Percentiles rank a stretch among this genome's conserved stretches.
Evolutionary conservation across 2,113 vertebrate species (phyloP).

Genomic region (Leucopsar rothschildi): DNA sequence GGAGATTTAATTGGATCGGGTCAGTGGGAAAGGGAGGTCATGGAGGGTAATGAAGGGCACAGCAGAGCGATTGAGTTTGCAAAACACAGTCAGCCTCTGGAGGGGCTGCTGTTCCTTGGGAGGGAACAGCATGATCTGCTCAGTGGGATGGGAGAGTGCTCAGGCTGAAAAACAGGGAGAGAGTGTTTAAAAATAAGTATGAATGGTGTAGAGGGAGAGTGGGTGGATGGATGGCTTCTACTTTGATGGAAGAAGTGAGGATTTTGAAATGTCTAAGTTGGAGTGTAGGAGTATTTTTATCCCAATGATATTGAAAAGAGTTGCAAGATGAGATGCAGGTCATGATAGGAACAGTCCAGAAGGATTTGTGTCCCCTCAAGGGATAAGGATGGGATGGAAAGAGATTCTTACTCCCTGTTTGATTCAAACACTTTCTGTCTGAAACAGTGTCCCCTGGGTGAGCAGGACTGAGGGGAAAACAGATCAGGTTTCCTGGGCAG

Average conservation of each 20-base stretch:
- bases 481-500: not conserved
- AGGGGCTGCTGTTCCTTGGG: not conserved
- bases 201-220: not conserved
- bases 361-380: not conserved
- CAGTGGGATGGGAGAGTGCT: rapidly evolving
- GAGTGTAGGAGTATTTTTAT: not conserved
- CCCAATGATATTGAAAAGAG: not conserved
- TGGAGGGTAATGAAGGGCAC: not conserved
- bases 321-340: not conserved
- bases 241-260: constrained; percentile 9
- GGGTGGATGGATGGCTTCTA: not conserved
- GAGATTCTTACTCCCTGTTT: not conserved
- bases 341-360: not conserved
- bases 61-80: not conserved
- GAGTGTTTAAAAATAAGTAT: not conserved
- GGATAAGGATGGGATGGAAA: not conserved
- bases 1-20: not conserved
- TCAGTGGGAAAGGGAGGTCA: not conserved
- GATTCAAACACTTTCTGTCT: not conserved
- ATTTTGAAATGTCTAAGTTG: not conserved
- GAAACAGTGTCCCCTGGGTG: rapidly evolving
- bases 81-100: not conserved
- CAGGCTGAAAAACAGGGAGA: not conserved
- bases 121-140: not conserved
- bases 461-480: not conserved